Percentiles rank a stretch among this genome's conserved stretches.
Evolutionary conservation across 2,113 vertebrate species (phyloP).

Genomic region (Emberiza fucata): DNA sequence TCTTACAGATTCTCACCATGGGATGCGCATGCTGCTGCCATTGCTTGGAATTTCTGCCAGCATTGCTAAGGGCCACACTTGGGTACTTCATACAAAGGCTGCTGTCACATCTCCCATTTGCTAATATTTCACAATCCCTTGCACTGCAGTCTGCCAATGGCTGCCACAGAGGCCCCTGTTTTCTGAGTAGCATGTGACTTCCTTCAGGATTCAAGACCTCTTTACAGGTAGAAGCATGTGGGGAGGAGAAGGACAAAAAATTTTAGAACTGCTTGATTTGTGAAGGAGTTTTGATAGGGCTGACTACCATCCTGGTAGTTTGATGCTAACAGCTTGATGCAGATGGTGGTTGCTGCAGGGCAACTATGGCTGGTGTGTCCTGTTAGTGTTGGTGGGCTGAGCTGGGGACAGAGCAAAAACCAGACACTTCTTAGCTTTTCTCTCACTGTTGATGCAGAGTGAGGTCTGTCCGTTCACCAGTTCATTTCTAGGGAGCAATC

Average conservation of each 20-base stretch:
- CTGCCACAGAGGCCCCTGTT: background rate
- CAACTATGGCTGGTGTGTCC: background rate
- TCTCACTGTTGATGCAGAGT: rapidly evolving
- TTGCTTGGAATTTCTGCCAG: background rate
- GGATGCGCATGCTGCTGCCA: background rate
- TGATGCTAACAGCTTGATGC: background rate
- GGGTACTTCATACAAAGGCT: background rate
- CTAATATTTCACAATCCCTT: background rate
- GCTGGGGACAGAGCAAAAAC: background rate
- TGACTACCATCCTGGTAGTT: background rate
- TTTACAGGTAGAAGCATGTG: background rate
- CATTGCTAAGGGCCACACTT: background rate
- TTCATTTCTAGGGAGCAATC: background rate
- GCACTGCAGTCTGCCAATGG: background rate
- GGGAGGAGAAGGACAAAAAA: background rate
- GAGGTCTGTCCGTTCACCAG: background rate
- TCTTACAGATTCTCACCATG: background rate
- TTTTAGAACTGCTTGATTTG: background rate
- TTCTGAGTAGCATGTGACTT: background rate
- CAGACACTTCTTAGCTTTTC: background rate
- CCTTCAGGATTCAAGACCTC: background rate
- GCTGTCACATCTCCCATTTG: background rate
- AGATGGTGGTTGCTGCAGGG: background rate
- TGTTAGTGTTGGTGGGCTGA: background rate
- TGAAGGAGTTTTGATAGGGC: background rate